Evolutionary conservation across 1,140 invertebrate genomes (phyloP).

Genomic region (Drosophila nikananu): DNA sequence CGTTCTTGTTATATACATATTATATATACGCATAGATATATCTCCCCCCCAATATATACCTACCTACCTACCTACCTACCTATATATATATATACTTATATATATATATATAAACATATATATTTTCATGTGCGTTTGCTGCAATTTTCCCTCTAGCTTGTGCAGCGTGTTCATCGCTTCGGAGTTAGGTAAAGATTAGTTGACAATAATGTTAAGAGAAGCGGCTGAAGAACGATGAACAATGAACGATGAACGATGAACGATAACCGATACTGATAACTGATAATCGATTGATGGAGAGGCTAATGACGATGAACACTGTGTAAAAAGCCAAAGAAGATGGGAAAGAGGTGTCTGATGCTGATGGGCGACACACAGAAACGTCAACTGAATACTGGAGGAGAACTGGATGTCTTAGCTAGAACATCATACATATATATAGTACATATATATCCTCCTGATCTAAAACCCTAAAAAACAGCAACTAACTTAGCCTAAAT

Average conservation of each 20-base stretch:
- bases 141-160: slow-evolving; percentile 21
- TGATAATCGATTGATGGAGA: slow-evolving; percentile 8
- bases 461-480: slow-evolving; percentile 2
- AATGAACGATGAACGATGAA: not conserved
- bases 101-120: slow-evolving; percentile 19
- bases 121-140: slow-evolving; percentile 34
- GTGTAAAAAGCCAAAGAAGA: slow-evolving; percentile 48
- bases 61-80: slow-evolving; percentile 8
- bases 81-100: slow-evolving; percentile 2
- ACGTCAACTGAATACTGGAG: slow-evolving; percentile 1
- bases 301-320: slow-evolving; percentile 12
- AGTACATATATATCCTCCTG: slow-evolving; percentile 7
- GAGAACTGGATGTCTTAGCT: slow-evolving; percentile 3
- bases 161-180: slow-evolving; percentile 33
- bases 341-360: not conserved
- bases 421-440: not conserved
- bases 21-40: slow-evolving; percentile 42
- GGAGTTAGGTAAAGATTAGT: slow-evolving; percentile 61
- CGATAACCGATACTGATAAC: slow-evolving; percentile 6
- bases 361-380: slow-evolving; percentile 1
- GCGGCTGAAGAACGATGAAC: slow-evolving; percentile 14
- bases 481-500: slow-evolving; percentile 17
- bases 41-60: slow-evolving; percentile 16
- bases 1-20: slow-evolving; percentile 49
- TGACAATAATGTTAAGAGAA: slow-evolving; percentile 70